Conservation (phyloP, 2,888 invertebrate genomes). For the Clivina fossor region DNA sequence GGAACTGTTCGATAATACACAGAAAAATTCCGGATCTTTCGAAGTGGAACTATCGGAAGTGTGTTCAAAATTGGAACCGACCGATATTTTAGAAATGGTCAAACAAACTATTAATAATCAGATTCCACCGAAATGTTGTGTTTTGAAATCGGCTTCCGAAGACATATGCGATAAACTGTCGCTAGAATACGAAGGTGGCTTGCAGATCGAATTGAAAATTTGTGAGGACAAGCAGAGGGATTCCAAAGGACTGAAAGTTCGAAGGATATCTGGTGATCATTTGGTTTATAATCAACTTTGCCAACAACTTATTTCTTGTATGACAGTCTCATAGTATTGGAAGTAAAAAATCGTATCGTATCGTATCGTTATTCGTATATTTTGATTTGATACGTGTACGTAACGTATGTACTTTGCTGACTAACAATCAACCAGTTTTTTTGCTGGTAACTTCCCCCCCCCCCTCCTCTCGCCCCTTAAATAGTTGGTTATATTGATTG, state of each 20-base stretch:
- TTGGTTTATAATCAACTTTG: slow-evolving; percentile 85
- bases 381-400: not conserved
- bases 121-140: slow-evolving; percentile 70
- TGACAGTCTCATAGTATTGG: slow-evolving; percentile 65
- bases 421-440: too few relatives aligned
- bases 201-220: slow-evolving; percentile 82
- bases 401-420: too few relatives aligned
- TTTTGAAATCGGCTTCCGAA: slow-evolving; percentile 51
- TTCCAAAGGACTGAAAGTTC: slow-evolving; percentile 80
- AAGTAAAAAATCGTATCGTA: too few relatives aligned
- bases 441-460: too few relatives aligned
- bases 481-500: too few relatives aligned
- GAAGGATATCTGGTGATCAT: slow-evolving; percentile 86
- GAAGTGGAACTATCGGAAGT: slow-evolving; percentile 79
- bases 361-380: not conserved
- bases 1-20: slow-evolving; percentile 37
- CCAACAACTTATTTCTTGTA: slow-evolving; percentile 83
- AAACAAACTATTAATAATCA: slow-evolving; percentile 78
- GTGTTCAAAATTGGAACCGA: slow-evolving; percentile 77
- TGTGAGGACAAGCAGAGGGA: slow-evolving; percentile 69
- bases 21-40: slow-evolving; percentile 55
- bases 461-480: too few relatives aligned
- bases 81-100: slow-evolving; percentile 76
- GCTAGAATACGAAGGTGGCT: slow-evolving; percentile 64
- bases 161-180: slow-evolving; percentile 48